phyloP scores from a whole-genome alignment of 2,888 invertebrate species.

The Lathronympha strigana region DNA sequence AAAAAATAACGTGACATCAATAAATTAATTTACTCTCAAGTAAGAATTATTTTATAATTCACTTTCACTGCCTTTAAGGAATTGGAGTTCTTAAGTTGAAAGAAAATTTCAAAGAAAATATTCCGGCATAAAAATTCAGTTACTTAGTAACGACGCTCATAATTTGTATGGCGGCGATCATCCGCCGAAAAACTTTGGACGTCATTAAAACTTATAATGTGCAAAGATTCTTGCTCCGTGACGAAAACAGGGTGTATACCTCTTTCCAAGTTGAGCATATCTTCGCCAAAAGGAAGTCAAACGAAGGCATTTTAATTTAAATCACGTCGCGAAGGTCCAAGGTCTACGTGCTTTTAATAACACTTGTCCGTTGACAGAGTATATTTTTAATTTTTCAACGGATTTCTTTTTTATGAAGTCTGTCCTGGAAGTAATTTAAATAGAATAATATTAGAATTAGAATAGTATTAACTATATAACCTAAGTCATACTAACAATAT shows the following conservation, averaged over 20 bases:
- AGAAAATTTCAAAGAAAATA: slow-evolving; percentile 53
- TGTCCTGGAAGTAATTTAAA: too few species aligned
- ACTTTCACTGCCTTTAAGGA: slow-evolving; percentile 48
- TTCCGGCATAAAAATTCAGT: slow-evolving; percentile 51
- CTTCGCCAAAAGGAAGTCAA: slow-evolving; percentile 21
- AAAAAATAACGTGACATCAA: slow-evolving; percentile 49
- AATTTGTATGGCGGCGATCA: slow-evolving; percentile 62
- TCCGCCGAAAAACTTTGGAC: slow-evolving; percentile 54
- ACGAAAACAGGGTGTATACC: slow-evolving; percentile 47
- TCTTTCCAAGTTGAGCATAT: slow-evolving; percentile 41
- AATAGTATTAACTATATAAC: too few species aligned
- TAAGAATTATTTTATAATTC: slow-evolving; percentile 60
- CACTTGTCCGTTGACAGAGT: not conserved
- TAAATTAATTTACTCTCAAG: slow-evolving; percentile 62
- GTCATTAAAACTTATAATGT: slow-evolving; percentile 63
- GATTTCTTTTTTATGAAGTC: too few species aligned
- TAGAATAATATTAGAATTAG: not conserved
- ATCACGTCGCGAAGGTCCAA: slow-evolving; percentile 33
- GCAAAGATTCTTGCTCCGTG: slow-evolving; percentile 46
- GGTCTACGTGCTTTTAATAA: slow-evolving; percentile 33
- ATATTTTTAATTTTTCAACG: not conserved
- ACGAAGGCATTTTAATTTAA: slow-evolving; percentile 36
- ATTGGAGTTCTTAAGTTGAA: slow-evolving; percentile 54
- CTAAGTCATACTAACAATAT: too few species aligned
- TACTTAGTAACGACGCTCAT: slow-evolving; percentile 50